Percentiles rank a stretch among this genome's conserved stretches.
Evolutionary conservation across 1,140 invertebrate genomes (phyloP).

Genomic region (Nasonia giraulti): DNA sequence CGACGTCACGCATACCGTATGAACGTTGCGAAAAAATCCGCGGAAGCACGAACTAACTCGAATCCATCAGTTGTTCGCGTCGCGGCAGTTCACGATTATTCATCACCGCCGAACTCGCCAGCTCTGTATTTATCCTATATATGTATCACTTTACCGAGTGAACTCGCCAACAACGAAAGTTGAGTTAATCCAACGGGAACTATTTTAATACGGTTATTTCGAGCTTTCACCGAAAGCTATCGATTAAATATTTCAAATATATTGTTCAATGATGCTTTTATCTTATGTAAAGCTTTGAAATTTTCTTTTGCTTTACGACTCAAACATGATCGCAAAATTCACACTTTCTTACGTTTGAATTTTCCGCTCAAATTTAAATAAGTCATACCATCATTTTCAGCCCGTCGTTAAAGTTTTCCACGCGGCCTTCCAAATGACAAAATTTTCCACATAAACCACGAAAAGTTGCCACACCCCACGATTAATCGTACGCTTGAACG

Average conservation of each 20-base stretch:
- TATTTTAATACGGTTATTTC: not conserved
- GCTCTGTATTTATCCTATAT: not conserved
- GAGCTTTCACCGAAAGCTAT: too few relatives aligned
- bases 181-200: not conserved
- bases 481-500: not conserved
- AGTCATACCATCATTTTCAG: too few relatives aligned
- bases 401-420: too few relatives aligned
- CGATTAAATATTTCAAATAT: too few relatives aligned
- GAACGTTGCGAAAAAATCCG: not conserved
- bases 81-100: slow-evolving; percentile 6
- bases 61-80: not conserved
- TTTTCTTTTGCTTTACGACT: too few relatives aligned
- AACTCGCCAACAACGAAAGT: not conserved
- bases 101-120: not conserved
- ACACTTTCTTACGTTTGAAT: too few relatives aligned
- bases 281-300: too few relatives aligned
- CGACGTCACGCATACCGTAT: not conserved
- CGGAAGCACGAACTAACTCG: slow-evolving; percentile 6
- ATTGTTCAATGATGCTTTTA: too few relatives aligned
- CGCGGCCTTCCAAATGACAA: too few relatives aligned
- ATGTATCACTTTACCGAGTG: slow-evolving; percentile 5
- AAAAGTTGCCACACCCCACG: too few relatives aligned
- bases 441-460: not conserved
- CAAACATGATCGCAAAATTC: too few relatives aligned
- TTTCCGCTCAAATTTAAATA: too few relatives aligned